Conservation (phyloP, 2,797 vertebrate genomes). For the Hyperoplus immaculatus region DNA sequence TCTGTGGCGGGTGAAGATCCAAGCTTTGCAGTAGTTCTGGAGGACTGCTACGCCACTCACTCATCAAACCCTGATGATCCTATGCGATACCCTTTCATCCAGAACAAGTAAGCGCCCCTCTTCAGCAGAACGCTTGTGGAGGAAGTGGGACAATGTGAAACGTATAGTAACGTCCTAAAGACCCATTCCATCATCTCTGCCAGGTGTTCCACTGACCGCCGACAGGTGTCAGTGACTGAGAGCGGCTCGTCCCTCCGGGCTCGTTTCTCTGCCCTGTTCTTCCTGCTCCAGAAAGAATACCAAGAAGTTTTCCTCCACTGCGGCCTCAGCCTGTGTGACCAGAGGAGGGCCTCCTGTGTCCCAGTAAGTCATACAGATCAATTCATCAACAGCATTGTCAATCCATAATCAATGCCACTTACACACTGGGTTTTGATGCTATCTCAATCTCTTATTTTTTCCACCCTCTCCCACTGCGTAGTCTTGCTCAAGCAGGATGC, state of each 20-base stretch:
- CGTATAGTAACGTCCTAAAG: not conserved
- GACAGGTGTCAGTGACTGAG: slow-evolving; percentile 71
- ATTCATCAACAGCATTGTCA: not conserved
- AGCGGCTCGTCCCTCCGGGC: slow-evolving; percentile 79
- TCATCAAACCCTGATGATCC: slow-evolving; percentile 57
- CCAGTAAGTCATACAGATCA: slow-evolving; percentile 70
- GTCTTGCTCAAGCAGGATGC: slow-evolving; percentile 48
- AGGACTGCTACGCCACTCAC: slow-evolving; percentile 82
- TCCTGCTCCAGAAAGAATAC: slow-evolving; percentile 74
- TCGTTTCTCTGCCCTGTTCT: slow-evolving; percentile 83
- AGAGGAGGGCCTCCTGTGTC: slow-evolving; percentile 55
- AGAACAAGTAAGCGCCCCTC: slow-evolving; percentile 75
- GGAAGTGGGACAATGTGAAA: not conserved
- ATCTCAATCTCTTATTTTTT: not conserved
- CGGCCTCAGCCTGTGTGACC: slow-evolving; percentile 80
- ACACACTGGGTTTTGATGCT: not conserved
- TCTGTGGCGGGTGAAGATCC: slow-evolving; percentile 66
- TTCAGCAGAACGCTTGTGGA: slow-evolving; percentile 4
- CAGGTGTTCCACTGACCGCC: slow-evolving; percentile 80
- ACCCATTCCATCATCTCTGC: not conserved
- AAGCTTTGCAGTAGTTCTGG: slow-evolving; percentile 77
- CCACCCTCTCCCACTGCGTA: not conserved
- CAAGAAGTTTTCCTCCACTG: slow-evolving; percentile 82
- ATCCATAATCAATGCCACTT: not conserved
- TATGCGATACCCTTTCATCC: slow-evolving; percentile 79